These are phyloP conservation scores for Triplophysa siluroides DNA, from an alignment of 2,113 vertebrate genomes.

Conservation along the genomic window DNA sequence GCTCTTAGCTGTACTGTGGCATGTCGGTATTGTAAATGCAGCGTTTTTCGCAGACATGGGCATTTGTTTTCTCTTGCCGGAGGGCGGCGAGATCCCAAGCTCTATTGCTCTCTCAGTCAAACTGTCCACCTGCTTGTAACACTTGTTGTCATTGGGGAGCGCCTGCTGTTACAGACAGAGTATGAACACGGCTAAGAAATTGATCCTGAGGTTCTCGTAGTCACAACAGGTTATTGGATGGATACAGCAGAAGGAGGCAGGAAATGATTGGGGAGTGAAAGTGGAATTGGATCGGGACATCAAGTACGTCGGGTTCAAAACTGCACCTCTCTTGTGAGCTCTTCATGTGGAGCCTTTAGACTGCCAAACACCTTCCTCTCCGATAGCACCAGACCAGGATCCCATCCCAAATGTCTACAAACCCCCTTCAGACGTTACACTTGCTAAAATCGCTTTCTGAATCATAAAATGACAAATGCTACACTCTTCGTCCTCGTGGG, in stretches of 20 bases:
- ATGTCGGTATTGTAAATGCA: conserved; percentile 26
- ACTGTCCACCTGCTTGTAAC: conserved; percentile 17
- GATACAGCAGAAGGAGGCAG: not conserved
- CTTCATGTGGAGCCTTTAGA: too few relatives aligned
- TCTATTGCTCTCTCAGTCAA: conserved; percentile 38
- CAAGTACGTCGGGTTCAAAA: not conserved
- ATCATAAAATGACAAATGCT: too few relatives aligned
- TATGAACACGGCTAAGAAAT: conserved; percentile 28
- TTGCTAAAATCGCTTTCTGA: too few relatives aligned
- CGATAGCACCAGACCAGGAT: not conserved
- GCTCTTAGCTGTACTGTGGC: not conserved
- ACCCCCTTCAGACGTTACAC: not conserved
- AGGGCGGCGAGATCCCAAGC: conserved; percentile 20
- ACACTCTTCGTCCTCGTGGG: not conserved
- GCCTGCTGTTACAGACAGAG: conserved; percentile 6
- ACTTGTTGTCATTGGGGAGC: conserved; percentile 22
- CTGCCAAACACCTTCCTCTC: too few relatives aligned
- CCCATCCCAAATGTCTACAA: not conserved
- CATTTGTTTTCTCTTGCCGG: conserved; percentile 24
- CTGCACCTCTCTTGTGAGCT: not conserved
- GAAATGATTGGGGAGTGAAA: not conserved
- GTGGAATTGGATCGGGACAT: not conserved
- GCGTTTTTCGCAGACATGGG: not conserved
- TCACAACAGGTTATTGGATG: conserved; percentile 6
- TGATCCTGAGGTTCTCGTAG: not conserved